Conservation (phyloP, 2,113 vertebrate species). For the Dolichallabes microphthalmus region DNA sequence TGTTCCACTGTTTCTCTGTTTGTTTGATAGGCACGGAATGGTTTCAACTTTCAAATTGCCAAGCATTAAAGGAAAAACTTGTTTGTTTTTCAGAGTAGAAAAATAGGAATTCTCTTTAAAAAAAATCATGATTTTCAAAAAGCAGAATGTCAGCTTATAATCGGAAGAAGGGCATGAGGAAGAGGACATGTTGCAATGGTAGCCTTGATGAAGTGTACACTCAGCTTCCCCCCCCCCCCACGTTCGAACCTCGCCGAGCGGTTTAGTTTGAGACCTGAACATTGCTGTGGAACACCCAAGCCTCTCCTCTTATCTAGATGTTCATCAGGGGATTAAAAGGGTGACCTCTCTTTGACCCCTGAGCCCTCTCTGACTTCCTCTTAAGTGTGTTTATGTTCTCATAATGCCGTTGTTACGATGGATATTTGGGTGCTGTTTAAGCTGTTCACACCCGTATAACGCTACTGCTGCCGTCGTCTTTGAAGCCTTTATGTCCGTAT, state of each 20-base stretch:
- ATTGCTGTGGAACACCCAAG: background rate
- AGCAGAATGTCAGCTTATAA: constrained; percentile 60
- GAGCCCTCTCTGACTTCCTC: background rate
- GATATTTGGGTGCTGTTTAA: constrained; percentile 1
- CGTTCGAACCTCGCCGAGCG: background rate
- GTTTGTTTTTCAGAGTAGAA: constrained; percentile 63
- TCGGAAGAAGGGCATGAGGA: constrained; percentile 45
- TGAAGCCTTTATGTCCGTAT: constrained; percentile 77
- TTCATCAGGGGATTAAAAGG: background rate
- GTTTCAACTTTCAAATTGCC: constrained; percentile 66
- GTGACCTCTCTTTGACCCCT: background rate
- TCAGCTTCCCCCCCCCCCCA: background rate
- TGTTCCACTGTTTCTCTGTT: constrained; percentile 25
- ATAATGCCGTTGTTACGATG: background rate
- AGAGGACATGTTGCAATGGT: constrained; percentile 1
- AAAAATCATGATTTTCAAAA: constrained; percentile 46
- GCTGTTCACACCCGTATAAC: constrained; percentile 77
- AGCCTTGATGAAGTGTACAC: background rate
- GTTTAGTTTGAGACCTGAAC: constrained; percentile 10
- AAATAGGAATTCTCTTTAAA: constrained; percentile 72
- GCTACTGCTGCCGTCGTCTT: constrained; percentile 61
- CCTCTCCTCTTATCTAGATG: background rate
- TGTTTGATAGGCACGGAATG: constrained; percentile 69
- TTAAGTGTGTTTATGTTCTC: constrained; percentile 7
- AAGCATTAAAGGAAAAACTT: constrained; percentile 62